phyloP scores from a whole-genome alignment of 1,140 invertebrate species.

The Cyphomyrmex costatus region DNA sequence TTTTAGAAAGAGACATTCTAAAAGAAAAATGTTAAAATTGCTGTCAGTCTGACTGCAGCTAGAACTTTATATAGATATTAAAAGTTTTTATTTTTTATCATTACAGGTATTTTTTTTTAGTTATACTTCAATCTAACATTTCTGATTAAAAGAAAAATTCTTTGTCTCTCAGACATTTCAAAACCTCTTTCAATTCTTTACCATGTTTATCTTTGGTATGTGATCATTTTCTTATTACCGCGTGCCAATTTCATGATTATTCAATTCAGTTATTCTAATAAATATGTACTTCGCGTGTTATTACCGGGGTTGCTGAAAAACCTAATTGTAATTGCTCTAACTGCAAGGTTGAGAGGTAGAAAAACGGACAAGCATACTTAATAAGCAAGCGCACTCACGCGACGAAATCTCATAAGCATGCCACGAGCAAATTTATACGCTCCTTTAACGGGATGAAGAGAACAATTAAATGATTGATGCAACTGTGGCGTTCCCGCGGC shows the following conservation, averaged over 20 bases:
- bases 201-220: background rate
- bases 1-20: background rate
- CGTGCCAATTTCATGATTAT: background rate
- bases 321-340: constrained; percentile 36
- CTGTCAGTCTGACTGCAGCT: background rate
- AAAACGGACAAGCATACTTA: constrained; percentile 4
- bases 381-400: background rate
- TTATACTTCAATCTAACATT: background rate
- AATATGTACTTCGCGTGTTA: constrained; percentile 6
- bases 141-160: constrained; percentile 2
- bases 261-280: background rate
- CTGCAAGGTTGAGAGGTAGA: constrained; percentile 8
- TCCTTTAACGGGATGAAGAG: constrained; percentile 3
- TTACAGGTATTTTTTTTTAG: background rate
- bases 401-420: constrained; percentile 21
- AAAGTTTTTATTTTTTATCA: background rate
- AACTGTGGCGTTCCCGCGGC: constrained; percentile 32
- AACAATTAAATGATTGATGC: constrained; percentile 62
- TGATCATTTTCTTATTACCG: background rate
- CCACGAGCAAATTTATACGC: constrained; percentile 14
- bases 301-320: constrained; percentile 4
- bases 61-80: background rate
- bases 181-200: background rate
- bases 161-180: background rate
- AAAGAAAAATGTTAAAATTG: constrained; percentile 22